Percentiles rank a stretch among this genome's conserved stretches.
Evolutionary conservation across 2,797 vertebrate species (phyloP).

Genomic region (Triplophysa yarkandensis): DNA sequence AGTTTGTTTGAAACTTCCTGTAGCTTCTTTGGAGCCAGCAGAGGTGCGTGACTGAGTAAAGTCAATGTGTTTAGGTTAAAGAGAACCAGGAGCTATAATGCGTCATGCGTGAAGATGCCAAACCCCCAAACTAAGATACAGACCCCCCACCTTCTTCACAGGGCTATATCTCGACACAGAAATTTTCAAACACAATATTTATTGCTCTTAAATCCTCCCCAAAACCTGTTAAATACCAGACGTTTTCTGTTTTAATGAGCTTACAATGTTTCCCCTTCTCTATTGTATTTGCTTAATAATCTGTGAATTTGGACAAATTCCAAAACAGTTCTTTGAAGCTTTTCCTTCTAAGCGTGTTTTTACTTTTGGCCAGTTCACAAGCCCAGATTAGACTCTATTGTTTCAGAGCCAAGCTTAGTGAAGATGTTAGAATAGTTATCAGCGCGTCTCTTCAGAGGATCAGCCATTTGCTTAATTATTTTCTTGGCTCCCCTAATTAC

Average conservation of each 20-base stretch:
- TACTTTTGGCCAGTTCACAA: constrained; percentile 61
- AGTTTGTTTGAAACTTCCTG: constrained; percentile 46
- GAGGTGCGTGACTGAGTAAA: constrained; percentile 37
- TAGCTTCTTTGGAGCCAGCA: constrained; percentile 29
- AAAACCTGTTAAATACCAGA: constrained; percentile 72
- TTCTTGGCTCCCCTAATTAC: constrained; percentile 57
- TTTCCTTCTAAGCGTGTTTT: constrained; percentile 53
- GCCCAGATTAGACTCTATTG: constrained; percentile 61
- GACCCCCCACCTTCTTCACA: constrained; percentile 31
- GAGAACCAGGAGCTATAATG: constrained; percentile 29
- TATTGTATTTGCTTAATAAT: constrained; percentile 66
- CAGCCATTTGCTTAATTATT: constrained; percentile 58
- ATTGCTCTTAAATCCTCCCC: constrained; percentile 71
- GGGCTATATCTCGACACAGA: constrained; percentile 20
- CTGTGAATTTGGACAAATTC: constrained; percentile 74
- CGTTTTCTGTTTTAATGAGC: constrained; percentile 77
- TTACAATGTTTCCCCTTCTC: constrained; percentile 68
- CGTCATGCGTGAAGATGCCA: constrained; percentile 31
- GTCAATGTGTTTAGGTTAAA: constrained; percentile 47
- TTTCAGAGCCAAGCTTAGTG: constrained; percentile 55
- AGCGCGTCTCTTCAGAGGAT: constrained; percentile 47
- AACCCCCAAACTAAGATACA: constrained; percentile 38
- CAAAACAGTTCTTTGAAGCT: constrained; percentile 63
- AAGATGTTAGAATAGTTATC: constrained; percentile 59
- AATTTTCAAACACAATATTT: constrained; percentile 64